Evolutionary conservation across 2,113 vertebrate genomes (phyloP).

Genomic region (Cyphomyrus plagiostoma): DNA sequence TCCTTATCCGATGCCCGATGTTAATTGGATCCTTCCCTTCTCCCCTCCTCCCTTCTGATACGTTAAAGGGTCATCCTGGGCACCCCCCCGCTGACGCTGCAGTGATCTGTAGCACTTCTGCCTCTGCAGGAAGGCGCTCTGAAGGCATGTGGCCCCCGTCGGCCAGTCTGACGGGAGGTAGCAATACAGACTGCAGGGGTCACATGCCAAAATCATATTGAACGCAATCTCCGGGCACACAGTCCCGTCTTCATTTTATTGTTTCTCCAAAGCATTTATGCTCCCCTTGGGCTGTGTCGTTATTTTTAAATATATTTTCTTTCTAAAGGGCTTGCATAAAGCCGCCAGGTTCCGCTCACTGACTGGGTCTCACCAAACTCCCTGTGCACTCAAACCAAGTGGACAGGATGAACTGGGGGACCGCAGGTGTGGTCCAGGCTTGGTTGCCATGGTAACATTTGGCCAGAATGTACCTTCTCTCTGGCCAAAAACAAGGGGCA

Average conservation of each 20-base stretch:
- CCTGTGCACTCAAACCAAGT: neutral
- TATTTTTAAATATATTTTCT: neutral
- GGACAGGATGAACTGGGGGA: neutral
- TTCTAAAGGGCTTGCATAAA: neutral
- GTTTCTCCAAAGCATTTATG: neutral
- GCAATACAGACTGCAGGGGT: neutral
- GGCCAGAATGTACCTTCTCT: neutral
- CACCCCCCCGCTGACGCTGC: slow-evolving; percentile 37
- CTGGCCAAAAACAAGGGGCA: neutral
- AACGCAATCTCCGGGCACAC: neutral
- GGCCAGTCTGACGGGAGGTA: neutral
- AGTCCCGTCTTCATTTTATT: neutral
- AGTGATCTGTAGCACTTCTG: slow-evolving; percentile 42
- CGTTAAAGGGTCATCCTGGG: slow-evolving; percentile 4
- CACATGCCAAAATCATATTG: neutral
- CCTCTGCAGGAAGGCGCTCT: slow-evolving; percentile 35
- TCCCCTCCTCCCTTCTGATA: neutral
- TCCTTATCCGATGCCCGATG: slow-evolving; percentile 47
- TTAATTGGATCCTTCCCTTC: slow-evolving; percentile 50
- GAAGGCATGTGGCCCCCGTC: neutral
- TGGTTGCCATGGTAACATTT: neutral
- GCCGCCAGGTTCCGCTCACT: neutral
- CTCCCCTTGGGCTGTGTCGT: neutral
- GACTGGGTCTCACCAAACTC: neutral
- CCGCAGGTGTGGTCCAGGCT: neutral